phyloP scores from a whole-genome alignment of 2,113 vertebrate species.

The Pantherophis guttatus region DNA sequence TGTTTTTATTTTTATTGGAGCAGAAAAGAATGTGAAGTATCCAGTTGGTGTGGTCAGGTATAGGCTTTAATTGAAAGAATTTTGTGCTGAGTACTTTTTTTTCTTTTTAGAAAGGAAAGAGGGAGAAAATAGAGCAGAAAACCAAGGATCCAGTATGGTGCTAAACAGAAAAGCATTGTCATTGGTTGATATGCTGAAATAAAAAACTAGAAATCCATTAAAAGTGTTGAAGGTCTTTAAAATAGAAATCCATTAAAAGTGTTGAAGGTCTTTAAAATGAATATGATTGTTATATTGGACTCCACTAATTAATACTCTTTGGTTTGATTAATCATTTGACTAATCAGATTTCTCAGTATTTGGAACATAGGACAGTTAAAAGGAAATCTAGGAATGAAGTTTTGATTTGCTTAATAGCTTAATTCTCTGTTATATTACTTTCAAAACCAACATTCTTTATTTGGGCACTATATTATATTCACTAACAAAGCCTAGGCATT shows the following conservation, averaged over 20 bases:
- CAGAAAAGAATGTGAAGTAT: not conserved
- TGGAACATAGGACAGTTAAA: not conserved
- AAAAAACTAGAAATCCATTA: not conserved
- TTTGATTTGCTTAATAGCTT: not conserved
- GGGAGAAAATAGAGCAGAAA: not conserved
- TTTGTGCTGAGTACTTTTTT: not conserved
- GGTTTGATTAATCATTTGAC: not conserved
- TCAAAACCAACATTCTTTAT: not conserved
- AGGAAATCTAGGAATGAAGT: not conserved
- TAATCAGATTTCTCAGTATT: not conserved
- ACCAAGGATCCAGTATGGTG: not conserved
- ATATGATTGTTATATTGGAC: not conserved
- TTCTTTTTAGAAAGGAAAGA: not conserved
- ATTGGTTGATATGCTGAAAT: not conserved
- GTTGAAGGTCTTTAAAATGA: not conserved
- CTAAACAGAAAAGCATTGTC: not conserved
- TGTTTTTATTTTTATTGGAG: not conserved
- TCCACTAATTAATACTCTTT: not conserved
- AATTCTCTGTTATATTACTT: not conserved
- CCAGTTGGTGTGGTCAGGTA: not conserved
- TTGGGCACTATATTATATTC: not conserved
- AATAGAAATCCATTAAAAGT: not conserved
- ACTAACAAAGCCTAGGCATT: not conserved
- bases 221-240: not conserved
- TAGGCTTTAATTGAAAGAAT: not conserved